These are phyloP conservation scores for Recurvirostra avosetta DNA, from an alignment of 2,113 vertebrate species.

Conservation along the genomic window DNA sequence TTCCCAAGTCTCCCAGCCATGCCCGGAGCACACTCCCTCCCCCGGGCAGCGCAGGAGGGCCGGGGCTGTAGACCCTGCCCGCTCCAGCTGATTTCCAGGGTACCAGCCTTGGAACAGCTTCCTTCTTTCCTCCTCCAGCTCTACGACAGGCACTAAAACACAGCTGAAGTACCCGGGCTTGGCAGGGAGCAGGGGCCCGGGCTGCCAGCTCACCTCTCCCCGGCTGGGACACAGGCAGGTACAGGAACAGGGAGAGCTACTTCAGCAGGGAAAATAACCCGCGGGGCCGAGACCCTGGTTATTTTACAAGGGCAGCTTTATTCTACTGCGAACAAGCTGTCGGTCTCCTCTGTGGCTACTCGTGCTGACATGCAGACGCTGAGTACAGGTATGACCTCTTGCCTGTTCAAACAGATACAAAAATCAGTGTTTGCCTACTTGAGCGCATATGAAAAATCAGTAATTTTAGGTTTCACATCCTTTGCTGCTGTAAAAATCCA, in stretches of 20 bases:
- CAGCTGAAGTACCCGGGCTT: background rate
- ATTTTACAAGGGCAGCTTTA: background rate
- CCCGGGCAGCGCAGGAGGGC: fast-evolving
- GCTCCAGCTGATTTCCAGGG: background rate
- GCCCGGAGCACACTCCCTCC: background rate
- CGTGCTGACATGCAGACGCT: background rate
- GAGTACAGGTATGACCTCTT: background rate
- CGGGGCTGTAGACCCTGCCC: fast-evolving
- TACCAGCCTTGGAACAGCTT: background rate
- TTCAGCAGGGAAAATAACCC: background rate
- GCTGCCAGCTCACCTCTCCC: background rate
- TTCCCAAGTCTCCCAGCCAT: background rate
- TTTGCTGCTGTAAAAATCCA: background rate
- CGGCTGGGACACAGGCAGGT: background rate
- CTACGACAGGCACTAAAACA: fast-evolving
- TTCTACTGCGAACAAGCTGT: background rate
- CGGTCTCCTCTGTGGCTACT: background rate
- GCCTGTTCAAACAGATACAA: background rate
- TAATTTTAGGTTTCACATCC: background rate
- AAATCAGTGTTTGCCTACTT: background rate
- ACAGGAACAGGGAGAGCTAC: background rate
- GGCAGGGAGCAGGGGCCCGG: background rate
- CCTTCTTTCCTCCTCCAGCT: background rate
- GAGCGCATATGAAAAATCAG: fast-evolving
- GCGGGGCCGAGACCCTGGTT: fast-evolving